A percentile compares a stretch with the other conserved stretches of the same genome.
Evolutionary conservation across 2,888 invertebrate species (phyloP).

Genomic region (Ectropis crepuscularia): DNA sequence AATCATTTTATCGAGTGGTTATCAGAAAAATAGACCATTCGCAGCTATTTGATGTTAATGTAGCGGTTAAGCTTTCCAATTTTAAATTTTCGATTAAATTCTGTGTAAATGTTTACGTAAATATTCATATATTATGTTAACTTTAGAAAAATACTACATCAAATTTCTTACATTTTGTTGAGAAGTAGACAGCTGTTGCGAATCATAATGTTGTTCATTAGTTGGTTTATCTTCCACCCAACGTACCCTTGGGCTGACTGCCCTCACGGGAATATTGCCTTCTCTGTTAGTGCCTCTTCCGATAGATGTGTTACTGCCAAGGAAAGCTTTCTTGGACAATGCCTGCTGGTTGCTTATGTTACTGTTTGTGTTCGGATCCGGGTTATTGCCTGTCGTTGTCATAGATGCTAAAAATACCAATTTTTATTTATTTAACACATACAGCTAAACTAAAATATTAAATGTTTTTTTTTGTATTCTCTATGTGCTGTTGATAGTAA

Average conservation of each 20-base stretch:
- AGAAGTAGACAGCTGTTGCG: slow-evolving; percentile 73
- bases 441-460: background rate
- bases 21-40: too few species aligned
- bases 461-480: background rate
- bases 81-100: too few species aligned
- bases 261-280: slow-evolving; percentile 79
- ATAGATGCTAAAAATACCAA: slow-evolving; percentile 86
- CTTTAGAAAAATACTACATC: background rate
- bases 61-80: too few species aligned
- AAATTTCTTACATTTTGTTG: slow-evolving; percentile 74
- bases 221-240: slow-evolving; percentile 78
- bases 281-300: slow-evolving; percentile 74
- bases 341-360: slow-evolving; percentile 74
- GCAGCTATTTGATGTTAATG: too few species aligned
- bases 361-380: slow-evolving; percentile 80
- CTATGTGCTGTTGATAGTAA: slow-evolving; percentile 31
- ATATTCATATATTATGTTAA: too few species aligned
- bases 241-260: slow-evolving; percentile 80
- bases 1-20: too few species aligned
- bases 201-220: slow-evolving; percentile 66
- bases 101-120: too few species aligned
- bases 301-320: slow-evolving; percentile 81
- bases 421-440: background rate
- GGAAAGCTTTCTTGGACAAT: slow-evolving; percentile 80
- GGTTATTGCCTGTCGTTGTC: slow-evolving; percentile 87